phyloP scores from a whole-genome alignment of 2,797 vertebrate species.

The Myripristis murdjan region DNA sequence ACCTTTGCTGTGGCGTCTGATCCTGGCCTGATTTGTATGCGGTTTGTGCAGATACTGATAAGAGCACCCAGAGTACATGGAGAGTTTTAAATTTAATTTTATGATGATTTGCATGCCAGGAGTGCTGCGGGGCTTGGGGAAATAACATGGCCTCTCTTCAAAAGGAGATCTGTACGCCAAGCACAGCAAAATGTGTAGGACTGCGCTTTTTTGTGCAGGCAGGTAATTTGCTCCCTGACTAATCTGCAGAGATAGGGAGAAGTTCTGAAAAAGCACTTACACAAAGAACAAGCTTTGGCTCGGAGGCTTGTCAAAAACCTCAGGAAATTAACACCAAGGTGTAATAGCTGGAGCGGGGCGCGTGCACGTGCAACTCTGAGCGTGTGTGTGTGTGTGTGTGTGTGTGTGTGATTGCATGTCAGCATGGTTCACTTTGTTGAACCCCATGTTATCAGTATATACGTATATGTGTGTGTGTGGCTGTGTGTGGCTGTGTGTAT shows the following conservation, averaged over 20 bases:
- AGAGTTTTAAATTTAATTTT: conserved; percentile 82
- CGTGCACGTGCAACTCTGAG: conserved; percentile 35
- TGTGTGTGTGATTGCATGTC: conserved; percentile 22
- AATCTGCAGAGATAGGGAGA: conserved; percentile 83
- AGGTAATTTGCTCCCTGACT: conserved; percentile 85
- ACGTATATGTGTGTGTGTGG: no score
- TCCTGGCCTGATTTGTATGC: conserved; percentile 83
- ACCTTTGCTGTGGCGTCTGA: conserved; percentile 75
- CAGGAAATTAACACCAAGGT: conserved; percentile 78
- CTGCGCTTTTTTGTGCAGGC: conserved; percentile 77
- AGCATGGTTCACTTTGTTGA: background rate
- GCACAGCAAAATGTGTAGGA: conserved; percentile 77
- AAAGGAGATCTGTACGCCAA: conserved; percentile 80
- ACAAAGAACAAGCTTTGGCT: conserved; percentile 72
- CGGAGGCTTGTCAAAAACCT: conserved; percentile 69
- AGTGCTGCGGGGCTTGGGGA: conserved; percentile 69
- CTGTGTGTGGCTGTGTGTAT: conserved; percentile 25
- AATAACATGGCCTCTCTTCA: conserved; percentile 83
- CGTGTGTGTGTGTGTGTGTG: conserved; percentile 20
- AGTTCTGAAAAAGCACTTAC: conserved; percentile 80
- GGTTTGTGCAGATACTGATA: conserved; percentile 82
- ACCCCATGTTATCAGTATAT: background rate
- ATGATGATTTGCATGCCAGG: conserved; percentile 82
- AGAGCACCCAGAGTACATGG: conserved; percentile 78
- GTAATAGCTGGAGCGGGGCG: conserved; percentile 70